Base-by-base conservation (phyloP, 2,888 invertebrate species). In the Lacanobia wlatinum region DNA sequence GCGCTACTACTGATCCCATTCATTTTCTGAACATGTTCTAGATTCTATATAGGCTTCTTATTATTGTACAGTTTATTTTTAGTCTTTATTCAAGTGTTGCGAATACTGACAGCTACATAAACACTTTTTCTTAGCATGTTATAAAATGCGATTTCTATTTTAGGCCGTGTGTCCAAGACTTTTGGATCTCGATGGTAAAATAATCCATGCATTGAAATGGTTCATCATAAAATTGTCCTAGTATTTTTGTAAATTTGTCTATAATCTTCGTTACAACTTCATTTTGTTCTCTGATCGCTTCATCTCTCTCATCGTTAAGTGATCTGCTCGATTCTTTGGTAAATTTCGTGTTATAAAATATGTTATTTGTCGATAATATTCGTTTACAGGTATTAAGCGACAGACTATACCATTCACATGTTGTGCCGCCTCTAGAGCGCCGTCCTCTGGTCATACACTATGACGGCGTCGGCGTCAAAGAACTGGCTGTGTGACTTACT, bases 371-470 rank as follows among this genome's bases (percentile, higher is more conserved):
- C 3, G 5, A 63, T 52, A 55, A 64, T 40, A 40, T 40, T 64
- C 55, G 53, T 55, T 28, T 65, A 18, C 14, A 40, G 14, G 61
- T 10, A n/a, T 1, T 16, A 68, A 34, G 8, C 52, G 52, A 18
- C 34, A 62, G 48, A 52, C 14, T 16, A 59, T 21, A 59, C 48
- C 48, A 48, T 48, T 48, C 3, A 48, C 14, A 18, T 50, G 4
- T 18, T 28, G n/a, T 21, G 34, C 14, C 16, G 9, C 8, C 18
- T 34, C 94, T 96, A 98, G 63, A 98, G 97, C 12, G 97, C 98
- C 48, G 98, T 98, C 82, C 98, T 95, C 95, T 98, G 98, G 90
- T 98, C 98, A 90, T 98, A 98, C 14, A 98, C 98, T 78, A 98
- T 98, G 79, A 98, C 97, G 3, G 98, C 98, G 93, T 98, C 98